Evolutionary conservation across 2,113 vertebrate species (phyloP).

Genomic region (Vulpes lagopus): DNA sequence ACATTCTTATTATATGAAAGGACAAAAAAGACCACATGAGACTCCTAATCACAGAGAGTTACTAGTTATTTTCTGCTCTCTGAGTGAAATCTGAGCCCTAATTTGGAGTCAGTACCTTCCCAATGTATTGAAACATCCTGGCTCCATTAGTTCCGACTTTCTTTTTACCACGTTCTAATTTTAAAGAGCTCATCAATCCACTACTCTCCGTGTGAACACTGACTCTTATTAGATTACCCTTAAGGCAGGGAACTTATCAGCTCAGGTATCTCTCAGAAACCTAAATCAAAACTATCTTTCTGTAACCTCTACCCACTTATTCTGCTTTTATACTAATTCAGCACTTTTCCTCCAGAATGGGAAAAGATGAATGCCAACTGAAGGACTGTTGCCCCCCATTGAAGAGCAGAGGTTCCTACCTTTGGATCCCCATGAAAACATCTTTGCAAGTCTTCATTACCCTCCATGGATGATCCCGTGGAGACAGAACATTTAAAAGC

Average conservation of each 20-base stretch:
- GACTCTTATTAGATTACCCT: not conserved
- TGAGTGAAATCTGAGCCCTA: not conserved
- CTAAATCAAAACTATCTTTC: not conserved
- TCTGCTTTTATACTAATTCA: slow-evolving; percentile 1
- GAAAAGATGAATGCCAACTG: slow-evolving; percentile 16
- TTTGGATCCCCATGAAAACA: not conserved
- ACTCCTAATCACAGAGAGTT: not conserved
- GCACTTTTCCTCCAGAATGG: not conserved
- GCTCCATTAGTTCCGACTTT: not conserved
- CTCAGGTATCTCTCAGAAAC: not conserved
- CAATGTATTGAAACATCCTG: not conserved
- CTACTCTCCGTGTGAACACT: not conserved
- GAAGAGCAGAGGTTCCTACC: not conserved
- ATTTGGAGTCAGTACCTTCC: not conserved
- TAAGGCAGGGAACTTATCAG: not conserved
- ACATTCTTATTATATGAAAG: not conserved
- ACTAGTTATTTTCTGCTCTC: not conserved
- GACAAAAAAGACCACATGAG: not conserved
- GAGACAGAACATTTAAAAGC: not conserved
- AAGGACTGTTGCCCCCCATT: not conserved
- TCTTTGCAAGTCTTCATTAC: slow-evolving; percentile 28
- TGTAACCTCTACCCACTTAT: not conserved
- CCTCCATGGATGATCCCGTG: not conserved
- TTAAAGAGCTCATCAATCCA: not conserved
- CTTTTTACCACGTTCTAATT: not conserved